Evolutionary conservation across 2,888 invertebrate species (phyloP), one percentile per base, ranked within the genome.

Genomic region (Caenorhabditis sp.): DNA sequence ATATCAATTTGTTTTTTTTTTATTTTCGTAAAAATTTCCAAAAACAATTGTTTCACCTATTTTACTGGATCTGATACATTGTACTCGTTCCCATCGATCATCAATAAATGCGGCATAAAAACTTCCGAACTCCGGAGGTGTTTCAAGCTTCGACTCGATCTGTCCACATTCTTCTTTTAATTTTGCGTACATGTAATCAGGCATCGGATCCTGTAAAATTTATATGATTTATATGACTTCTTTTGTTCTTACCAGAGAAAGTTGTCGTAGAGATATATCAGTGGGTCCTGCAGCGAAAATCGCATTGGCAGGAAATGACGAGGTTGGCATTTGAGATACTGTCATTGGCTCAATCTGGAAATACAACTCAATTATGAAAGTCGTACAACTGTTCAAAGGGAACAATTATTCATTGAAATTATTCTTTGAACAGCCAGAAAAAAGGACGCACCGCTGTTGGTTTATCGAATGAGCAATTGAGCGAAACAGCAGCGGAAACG

Each of bases 271-370:
- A 19, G 78, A 78, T 27, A 82, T 78, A 50, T 82, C 81, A 0
- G 66, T 74, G n/a, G 82, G 82, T 36, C 81, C 82, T 23, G 81
- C 77, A 10, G 82, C 82, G 60, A 81, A 82, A 55, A 81, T 74
- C 19, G 79, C 75, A 61, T 80, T 76, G 5, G 77, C 78, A 10
- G 77, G 79, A 65, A 82, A 82, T 1, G 77, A 59, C 12, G 73
- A 60, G 50, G 66, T 64, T 8, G 82, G 81, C 81, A 82, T 81
- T 68, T 80, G 73, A 19, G 67, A 49, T 5, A 70, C 61, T 51
- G 63, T 64, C 76, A 79, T 72, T 26, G 79, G 77, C 51, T 74
- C 59, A 26, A 74, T 74, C 73, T 73, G 50, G 3, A 72, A 60
- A 23, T 14, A 50, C n/a, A n/a, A n/a, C n/a, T n/a, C n/a, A n/a